Percentiles rank a stretch among this genome's conserved stretches.
phyloP scores from a whole-genome alignment of 2,888 invertebrate genomes.

The Drosophila mulleri region DNA sequence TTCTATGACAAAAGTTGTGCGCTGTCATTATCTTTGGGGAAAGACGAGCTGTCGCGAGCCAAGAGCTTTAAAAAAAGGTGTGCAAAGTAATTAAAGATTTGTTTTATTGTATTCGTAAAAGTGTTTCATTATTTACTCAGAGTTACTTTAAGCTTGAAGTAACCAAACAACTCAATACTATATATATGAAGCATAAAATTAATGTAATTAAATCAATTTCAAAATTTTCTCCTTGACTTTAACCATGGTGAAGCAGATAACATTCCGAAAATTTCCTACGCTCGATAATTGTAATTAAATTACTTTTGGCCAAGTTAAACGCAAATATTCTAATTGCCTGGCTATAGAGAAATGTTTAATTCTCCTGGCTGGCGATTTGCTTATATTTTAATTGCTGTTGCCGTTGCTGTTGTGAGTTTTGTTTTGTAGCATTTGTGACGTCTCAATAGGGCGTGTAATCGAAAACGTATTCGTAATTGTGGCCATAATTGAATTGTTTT shows the following conservation, averaged over 20 bases:
- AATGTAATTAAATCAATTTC: too few relatives aligned
- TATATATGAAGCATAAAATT: too few relatives aligned
- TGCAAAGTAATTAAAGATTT: not conserved
- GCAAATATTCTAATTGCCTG: slow-evolving; percentile 17
- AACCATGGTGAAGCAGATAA: too few relatives aligned
- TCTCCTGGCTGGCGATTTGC: slow-evolving; percentile 29
- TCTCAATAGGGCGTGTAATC: slow-evolving; percentile 52
- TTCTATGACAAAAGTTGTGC: not conserved
- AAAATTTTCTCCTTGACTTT: too few relatives aligned
- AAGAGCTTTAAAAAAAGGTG: not conserved
- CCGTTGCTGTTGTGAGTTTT: not conserved
- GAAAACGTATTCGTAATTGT: slow-evolving; percentile 47
- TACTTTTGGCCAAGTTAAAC: slow-evolving; percentile 10
- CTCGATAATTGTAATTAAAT: not conserved
- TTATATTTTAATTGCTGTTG: not conserved
- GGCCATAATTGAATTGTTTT: slow-evolving; percentile 56
- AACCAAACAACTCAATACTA: too few relatives aligned
- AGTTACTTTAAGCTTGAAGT: not conserved
- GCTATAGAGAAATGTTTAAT: slow-evolving; percentile 12
- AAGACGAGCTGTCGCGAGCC: not conserved
- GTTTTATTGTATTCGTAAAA: not conserved
- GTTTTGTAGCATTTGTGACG: slow-evolving; percentile 24
- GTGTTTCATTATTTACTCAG: not conserved
- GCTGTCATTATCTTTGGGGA: not conserved
- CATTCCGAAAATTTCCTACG: not conserved